Evolutionary conservation across 2,113 vertebrate genomes (phyloP).

Genomic region (Pipa parva): DNA sequence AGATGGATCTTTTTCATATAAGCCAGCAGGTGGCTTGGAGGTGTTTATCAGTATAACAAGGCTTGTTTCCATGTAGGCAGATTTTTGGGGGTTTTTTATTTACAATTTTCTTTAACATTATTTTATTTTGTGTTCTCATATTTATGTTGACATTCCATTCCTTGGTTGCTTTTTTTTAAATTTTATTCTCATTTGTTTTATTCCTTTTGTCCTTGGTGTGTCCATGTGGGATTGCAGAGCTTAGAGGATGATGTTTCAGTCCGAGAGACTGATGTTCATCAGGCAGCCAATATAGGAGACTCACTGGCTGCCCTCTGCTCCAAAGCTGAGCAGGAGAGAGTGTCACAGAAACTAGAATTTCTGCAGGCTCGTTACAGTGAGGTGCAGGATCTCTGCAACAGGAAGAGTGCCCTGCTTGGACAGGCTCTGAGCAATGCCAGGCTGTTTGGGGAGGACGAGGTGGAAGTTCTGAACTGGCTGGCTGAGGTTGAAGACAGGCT

Average conservation of each 20-base stretch:
- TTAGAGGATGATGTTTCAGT: slow-evolving; percentile 82
- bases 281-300: slow-evolving; percentile 75
- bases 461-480: slow-evolving; percentile 99
- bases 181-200: slow-evolving; percentile 63
- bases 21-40: too few relatives aligned
- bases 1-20: too few relatives aligned
- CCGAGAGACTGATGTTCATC: slow-evolving; percentile 68
- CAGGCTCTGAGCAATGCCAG: slow-evolving; percentile 90
- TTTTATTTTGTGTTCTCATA: slow-evolving; percentile 42
- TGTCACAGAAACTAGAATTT: slow-evolving; percentile 76
- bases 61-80: background rate
- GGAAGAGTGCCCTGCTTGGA: slow-evolving; percentile 82
- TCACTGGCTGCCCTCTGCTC: slow-evolving; percentile 81
- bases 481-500: slow-evolving; percentile 94
- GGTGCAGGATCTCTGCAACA: slow-evolving; percentile 70
- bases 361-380: slow-evolving; percentile 76
- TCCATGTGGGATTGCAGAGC: slow-evolving; percentile 69
- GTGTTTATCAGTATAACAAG: too few relatives aligned
- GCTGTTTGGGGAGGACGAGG: slow-evolving; percentile 97
- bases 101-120: slow-evolving; percentile 45
- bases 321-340: slow-evolving; percentile 67
- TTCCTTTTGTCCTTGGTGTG: slow-evolving; percentile 48
- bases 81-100: slow-evolving; percentile 41
- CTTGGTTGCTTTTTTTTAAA: slow-evolving; percentile 59
- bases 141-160: slow-evolving; percentile 33